Percentiles rank a stretch among this genome's conserved stretches.
phyloP scores from a whole-genome alignment of 2,113 vertebrate genomes.

The Poeciliopsis turrubarensis region DNA sequence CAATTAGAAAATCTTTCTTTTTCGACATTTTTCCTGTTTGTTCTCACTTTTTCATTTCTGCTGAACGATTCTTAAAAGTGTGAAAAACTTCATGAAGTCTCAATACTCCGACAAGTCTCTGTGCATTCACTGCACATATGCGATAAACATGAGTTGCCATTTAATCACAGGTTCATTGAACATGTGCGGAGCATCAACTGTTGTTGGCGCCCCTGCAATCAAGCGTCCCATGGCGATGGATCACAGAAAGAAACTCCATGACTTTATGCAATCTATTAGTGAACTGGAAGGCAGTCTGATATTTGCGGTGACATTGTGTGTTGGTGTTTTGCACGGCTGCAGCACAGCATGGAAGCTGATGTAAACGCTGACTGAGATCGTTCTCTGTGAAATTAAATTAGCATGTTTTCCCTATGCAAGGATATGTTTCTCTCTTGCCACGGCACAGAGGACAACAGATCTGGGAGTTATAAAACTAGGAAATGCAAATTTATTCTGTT shows the following conservation, averaged over 20 bases:
- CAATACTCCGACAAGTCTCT: not conserved
- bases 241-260: not conserved
- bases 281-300: not conserved
- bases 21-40: too few relatives aligned
- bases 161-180: not conserved
- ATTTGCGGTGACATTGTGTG: not conserved
- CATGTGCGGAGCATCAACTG: not conserved
- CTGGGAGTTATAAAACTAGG: not conserved
- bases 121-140: not conserved
- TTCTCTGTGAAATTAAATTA: not conserved
- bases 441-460: not conserved
- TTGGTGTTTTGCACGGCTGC: not conserved
- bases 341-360: not conserved
- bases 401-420: not conserved
- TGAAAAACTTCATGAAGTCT: too few relatives aligned
- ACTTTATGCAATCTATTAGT: not conserved
- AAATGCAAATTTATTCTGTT: not conserved
- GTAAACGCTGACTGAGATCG: not conserved
- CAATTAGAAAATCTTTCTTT: too few relatives aligned
- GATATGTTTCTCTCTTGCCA: not conserved
- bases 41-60: too few relatives aligned
- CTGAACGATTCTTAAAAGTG: too few relatives aligned
- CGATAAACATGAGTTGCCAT: not conserved
- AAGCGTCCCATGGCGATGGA: not conserved
- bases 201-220: not conserved